Percentiles rank a stretch among this genome's conserved stretches.
These are phyloP conservation scores for Drosophila austrosaltans DNA, from an alignment of 2,888 invertebrate species.

Conservation along the genomic window DNA sequence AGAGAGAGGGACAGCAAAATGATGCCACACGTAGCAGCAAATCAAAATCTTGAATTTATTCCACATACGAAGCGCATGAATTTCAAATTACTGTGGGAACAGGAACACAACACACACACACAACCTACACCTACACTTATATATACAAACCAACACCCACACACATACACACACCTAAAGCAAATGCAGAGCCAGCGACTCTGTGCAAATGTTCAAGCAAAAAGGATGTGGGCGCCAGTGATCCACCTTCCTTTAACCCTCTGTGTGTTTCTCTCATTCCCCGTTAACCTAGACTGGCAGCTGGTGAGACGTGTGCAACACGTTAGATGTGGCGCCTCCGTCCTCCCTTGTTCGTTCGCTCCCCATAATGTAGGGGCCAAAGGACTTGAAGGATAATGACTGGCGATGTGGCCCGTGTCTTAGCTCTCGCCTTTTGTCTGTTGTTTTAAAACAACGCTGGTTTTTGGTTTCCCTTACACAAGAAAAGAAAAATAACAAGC, in stretches of 20 bases:
- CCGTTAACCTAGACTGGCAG: slow-evolving; percentile 51
- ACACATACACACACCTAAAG: slow-evolving; percentile 20
- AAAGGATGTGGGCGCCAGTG: slow-evolving; percentile 56
- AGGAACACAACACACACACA: slow-evolving; percentile 22
- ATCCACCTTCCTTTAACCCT: slow-evolving; percentile 38
- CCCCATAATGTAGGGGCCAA: slow-evolving; percentile 24
- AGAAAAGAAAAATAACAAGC: no score
- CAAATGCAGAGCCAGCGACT: slow-evolving; percentile 15
- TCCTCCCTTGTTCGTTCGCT: not conserved
- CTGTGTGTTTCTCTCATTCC: not conserved
- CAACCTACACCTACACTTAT: slow-evolving; percentile 14
- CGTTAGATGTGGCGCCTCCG: slow-evolving; percentile 50
- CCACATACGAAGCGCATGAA: slow-evolving; percentile 81
- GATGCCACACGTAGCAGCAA: slow-evolving; percentile 73
- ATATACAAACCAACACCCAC: slow-evolving; percentile 8
- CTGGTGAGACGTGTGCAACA: slow-evolving; percentile 68
- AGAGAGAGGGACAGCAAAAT: slow-evolving; percentile 12
- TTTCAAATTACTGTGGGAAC: slow-evolving; percentile 80
- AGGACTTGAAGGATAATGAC: slow-evolving; percentile 57
- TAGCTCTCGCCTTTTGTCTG: not conserved
- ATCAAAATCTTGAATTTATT: slow-evolving; percentile 80
- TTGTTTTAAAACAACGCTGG: no score
- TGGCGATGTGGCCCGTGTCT: slow-evolving; percentile 45
- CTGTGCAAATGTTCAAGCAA: slow-evolving; percentile 51
- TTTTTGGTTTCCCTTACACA: no score